Percentiles rank a stretch among this genome's conserved stretches.
phyloP scores from a whole-genome alignment of 2,797 vertebrate species.

The Sarcophilus harrisii region DNA sequence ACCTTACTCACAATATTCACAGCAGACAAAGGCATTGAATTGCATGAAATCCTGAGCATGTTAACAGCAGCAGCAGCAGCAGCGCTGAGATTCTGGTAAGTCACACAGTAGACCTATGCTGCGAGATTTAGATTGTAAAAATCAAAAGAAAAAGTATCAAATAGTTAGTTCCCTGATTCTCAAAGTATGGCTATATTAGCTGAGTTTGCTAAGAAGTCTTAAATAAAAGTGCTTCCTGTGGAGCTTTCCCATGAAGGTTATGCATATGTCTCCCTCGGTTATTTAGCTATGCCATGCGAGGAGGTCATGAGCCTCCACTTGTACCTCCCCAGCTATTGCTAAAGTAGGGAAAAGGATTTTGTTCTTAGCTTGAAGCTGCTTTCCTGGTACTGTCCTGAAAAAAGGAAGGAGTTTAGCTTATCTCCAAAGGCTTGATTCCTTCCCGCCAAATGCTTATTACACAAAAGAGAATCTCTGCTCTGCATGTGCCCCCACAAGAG shows the following conservation, averaged over 20 bases:
- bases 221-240: background rate
- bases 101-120: background rate
- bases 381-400: background rate
- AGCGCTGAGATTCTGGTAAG: background rate
- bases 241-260: background rate
- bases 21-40: background rate
- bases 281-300: background rate
- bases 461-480: background rate
- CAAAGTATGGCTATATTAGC: background rate
- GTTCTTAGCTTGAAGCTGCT: background rate
- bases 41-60: background rate
- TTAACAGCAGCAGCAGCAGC: background rate
- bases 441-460: background rate
- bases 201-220: background rate
- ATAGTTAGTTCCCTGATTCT: background rate
- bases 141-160: background rate
- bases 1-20: background rate
- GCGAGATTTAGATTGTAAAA: background rate
- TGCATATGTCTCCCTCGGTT: background rate
- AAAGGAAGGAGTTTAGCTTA: background rate
- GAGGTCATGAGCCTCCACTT: background rate
- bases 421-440: background rate
- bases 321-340: background rate
- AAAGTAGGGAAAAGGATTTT: background rate
- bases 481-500: background rate